Percentiles rank a stretch among this genome's conserved stretches.
These are phyloP conservation scores for Pogonomyrmex californicus DNA, from an alignment of 1,140 invertebrate species.

Conservation along the genomic window DNA sequence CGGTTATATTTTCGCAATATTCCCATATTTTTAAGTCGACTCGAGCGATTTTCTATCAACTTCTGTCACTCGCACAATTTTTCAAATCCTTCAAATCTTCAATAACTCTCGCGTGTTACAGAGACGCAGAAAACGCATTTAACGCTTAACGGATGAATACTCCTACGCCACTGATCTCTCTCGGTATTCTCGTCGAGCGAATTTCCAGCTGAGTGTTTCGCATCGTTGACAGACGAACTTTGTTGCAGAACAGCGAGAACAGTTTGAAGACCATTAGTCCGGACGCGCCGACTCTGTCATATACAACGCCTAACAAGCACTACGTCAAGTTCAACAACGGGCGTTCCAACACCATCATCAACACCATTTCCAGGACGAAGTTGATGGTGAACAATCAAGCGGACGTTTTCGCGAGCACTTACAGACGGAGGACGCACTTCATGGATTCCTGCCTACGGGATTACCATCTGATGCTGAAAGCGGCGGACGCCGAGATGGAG, in stretches of 20 bases:
- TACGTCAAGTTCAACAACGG: slow-evolving; percentile 82
- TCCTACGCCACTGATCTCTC: slow-evolving; percentile 67
- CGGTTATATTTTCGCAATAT: neutral
- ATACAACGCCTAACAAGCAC: slow-evolving; percentile 74
- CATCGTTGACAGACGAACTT: slow-evolving; percentile 81
- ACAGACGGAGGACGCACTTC: slow-evolving; percentile 86
- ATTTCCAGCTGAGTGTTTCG: slow-evolving; percentile 64
- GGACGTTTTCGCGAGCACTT: slow-evolving; percentile 80
- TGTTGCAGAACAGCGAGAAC: slow-evolving; percentile 86
- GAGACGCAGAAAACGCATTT: neutral
- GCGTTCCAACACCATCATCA: slow-evolving; percentile 74
- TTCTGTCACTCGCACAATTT: neutral
- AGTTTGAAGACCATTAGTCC: slow-evolving; percentile 74
- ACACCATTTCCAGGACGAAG: slow-evolving; percentile 71
- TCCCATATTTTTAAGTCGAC: neutral
- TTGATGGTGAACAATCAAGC: slow-evolving; percentile 79
- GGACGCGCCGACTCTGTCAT: slow-evolving; percentile 68
- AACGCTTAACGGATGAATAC: neutral
- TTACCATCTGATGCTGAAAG: slow-evolving; percentile 90
- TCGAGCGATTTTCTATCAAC: neutral
- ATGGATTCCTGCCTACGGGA: slow-evolving; percentile 91
- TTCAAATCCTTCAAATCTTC: neutral
- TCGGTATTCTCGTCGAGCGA: slow-evolving; percentile 31
- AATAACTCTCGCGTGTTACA: neutral
- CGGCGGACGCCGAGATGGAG: slow-evolving; percentile 91